Conservation (phyloP, 2,113 vertebrate genomes). For the Miniopterus natalensis region DNA sequence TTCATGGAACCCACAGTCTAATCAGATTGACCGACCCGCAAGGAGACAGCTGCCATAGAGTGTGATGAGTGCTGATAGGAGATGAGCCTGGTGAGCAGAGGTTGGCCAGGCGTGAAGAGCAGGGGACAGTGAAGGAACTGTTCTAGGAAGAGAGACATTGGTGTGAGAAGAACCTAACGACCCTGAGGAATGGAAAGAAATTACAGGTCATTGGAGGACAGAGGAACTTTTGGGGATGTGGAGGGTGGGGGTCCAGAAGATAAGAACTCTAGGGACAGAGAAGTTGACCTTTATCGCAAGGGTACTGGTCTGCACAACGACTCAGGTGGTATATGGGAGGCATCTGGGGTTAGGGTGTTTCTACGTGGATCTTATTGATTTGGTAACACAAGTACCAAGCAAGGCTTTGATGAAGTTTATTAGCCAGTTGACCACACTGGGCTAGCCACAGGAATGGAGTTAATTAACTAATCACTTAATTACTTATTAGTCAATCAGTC, state of each 20-base stretch:
- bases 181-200: not conserved
- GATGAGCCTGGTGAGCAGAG: not conserved
- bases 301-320: not conserved
- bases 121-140: not conserved
- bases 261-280: not conserved
- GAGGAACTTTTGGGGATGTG: not conserved
- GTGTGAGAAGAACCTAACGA: not conserved
- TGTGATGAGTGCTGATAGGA: not conserved
- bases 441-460: not conserved
- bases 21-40: rapidly evolving
- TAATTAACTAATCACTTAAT: slow-evolving; percentile 36
- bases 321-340: not conserved
- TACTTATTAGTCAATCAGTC: not conserved
- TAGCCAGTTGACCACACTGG: not conserved
- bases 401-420: not conserved
- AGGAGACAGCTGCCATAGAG: not conserved
- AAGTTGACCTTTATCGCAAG: not conserved
- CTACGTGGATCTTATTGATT: not conserved
- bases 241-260: not conserved
- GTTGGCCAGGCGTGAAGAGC: not conserved
- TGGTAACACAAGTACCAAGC: not conserved
- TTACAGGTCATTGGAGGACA: not conserved
- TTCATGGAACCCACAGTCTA: not conserved
- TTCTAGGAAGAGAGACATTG: not conserved
- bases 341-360: not conserved